Evolutionary conservation across 2,797 vertebrate genomes (phyloP), one percentile per base, ranked within the genome.

Genomic region (Hemibagrus guttatus): DNA sequence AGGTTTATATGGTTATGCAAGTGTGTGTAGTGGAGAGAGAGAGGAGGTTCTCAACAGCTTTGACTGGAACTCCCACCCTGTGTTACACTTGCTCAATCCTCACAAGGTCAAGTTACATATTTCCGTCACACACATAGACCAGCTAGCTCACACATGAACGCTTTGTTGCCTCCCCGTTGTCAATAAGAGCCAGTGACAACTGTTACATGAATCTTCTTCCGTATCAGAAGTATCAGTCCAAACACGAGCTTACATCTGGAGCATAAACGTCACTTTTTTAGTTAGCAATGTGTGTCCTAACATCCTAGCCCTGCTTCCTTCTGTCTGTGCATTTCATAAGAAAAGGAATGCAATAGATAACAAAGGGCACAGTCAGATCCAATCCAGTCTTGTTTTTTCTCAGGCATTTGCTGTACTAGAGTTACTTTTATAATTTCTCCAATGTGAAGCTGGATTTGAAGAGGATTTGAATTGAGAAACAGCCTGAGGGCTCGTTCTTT

Each of bases 261-360:
- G 63, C 4, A 21, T 28, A 28, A 68, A 52, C 13, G 46, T 21
- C n/a, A 21, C n/a, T 82, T 52, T 66, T 71, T 58, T 54, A 31
- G 1, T 58, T n/a, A 56, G 66, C 81, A 83, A 58, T 71, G 66
- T 83, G 66, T 83, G 31, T 83, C 66, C 21, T 69, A 56, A 83
- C 81, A 83, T 58, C 66, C 52, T 58, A 52, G 82, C 21, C 28
- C 31, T n/a, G 66, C 19, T 85, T 86, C 83, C 83, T 83, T 83
- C 84, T 68, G 58, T 85, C 71, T 63, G 28, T 72, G 28, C 5
- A 4, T 71, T 83, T 83, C 66, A 71, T 83, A 83, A 71, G 23
- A 56, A 56, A 71, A 83, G 46, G 64, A 83, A 83, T 83, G 64
- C 21, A 26, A 58, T 6, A 39, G 49, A 83, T 56, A 83, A 83